Base-by-base conservation (phyloP, 2,797 vertebrate genomes). In the Ciconia nigra region DNA sequence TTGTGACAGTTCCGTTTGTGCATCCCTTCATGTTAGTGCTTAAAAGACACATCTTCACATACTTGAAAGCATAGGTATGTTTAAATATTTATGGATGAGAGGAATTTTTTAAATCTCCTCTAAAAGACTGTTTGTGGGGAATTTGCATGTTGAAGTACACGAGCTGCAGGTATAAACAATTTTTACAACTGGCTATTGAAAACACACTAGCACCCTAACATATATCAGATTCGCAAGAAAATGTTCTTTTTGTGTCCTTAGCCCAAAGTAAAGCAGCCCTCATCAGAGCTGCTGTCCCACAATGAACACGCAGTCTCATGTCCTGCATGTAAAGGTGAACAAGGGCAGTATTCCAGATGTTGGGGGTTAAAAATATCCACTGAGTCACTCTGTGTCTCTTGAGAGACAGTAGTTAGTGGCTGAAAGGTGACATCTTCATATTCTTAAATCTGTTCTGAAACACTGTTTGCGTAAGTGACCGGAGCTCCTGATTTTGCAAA, bases 1-100 rank as follows among this genome's bases (percentile, higher is more conserved):
- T 92, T 72, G 65, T 83, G 54, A 46, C 52, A 74, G 4, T 84
- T 73, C 78, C 85, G 21, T 79, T 88, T 22, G 10, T 35, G 4
- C 7, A 1, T 61, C 57, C 46, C 42, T 91, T 92, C 49, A 26
- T 58, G 61, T 78, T 72, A 29, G 19, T 35, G 15, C 65, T 91
- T 83, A 67, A 92, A 95, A 91, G 47, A 87, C 26, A 77, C 7
- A 2, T 51, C 31, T 91, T 93, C 72, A 41, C 18, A 11, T 80
- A 46, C 46, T 74, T 67, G 31, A 89, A 85, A 90, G 82, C 57
- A 72, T 16, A 78, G 19, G 17, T 71, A 39, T 86, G 29, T 71
- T 94, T 78, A 90, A 96, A 94, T 96, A 91, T 89, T 93, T 89
- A 94, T 81, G 39, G 39, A 74, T 28, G 2, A 78, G 37, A 57